These are phyloP conservation scores for Cyclophora punctaria DNA, from an alignment of 2,888 invertebrate genomes.

Conservation along the genomic window DNA sequence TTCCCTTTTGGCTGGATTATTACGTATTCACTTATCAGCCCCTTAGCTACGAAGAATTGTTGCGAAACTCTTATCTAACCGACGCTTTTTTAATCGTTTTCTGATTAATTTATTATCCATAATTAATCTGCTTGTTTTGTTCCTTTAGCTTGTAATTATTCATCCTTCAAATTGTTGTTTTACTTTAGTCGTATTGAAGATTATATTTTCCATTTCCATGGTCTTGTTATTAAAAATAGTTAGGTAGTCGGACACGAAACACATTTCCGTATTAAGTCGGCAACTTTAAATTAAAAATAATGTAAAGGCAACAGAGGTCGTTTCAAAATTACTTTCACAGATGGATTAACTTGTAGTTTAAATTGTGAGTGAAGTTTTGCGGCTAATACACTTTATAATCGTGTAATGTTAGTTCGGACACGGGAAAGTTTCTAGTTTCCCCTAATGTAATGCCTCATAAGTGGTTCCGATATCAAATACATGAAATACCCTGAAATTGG, in stretches of 20 bases:
- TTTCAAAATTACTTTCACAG: conserved; percentile 12
- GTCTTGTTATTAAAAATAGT: too few relatives aligned
- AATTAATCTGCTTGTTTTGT: not conserved
- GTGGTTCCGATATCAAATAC: too few relatives aligned
- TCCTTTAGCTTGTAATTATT: too few relatives aligned
- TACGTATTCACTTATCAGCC: conserved; percentile 7
- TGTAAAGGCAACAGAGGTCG: conserved; percentile 1
- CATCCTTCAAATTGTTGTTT: too few relatives aligned
- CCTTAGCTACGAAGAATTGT: not conserved
- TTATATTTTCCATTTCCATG: too few relatives aligned
- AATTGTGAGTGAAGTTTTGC: conserved; percentile 10
- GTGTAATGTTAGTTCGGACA: conserved; percentile 10
- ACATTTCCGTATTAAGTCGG: too few relatives aligned
- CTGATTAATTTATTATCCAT: not conserved
- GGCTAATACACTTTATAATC: conserved; percentile 12
- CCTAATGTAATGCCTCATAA: conserved; percentile 4
- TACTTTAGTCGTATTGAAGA: too few relatives aligned
- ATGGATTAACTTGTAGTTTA: conserved; percentile 17
- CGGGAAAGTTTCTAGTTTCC: conserved; percentile 6
- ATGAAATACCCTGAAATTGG: too few relatives aligned
- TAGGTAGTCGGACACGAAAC: too few relatives aligned
- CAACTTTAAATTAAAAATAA: not conserved
- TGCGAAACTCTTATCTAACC: not conserved
- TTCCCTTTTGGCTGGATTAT: conserved; percentile 8
- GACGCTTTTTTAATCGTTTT: conserved; percentile 8